Base-by-base conservation (phyloP, 2,888 invertebrate genomes). In the Drosophila algonquin region DNA sequence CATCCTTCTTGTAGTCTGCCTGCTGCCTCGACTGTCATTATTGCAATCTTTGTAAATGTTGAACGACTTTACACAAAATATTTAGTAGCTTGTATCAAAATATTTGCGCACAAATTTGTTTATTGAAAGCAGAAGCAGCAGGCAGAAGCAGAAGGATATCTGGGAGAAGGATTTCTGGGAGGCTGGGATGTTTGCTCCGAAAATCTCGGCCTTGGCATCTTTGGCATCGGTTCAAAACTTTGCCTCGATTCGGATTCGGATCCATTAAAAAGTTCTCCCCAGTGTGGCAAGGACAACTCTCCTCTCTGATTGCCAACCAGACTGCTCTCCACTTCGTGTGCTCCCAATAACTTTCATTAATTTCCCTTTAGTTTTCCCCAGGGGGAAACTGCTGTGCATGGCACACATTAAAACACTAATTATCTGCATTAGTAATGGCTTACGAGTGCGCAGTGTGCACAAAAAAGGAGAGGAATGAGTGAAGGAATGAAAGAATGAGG, bases 41-140 rank as follows among this genome's bases (percentile, higher is more conserved):
- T 83, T 77, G 71, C 65, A 83, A 79, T 86, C 76, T 75, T 82
- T 82, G 71, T 62, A 57, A 80, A 79, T 76, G 79, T 71, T 70
- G 68, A 75, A 72, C 74, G 70, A 73, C 64, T 80, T 73, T 67
- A 57, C 74, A 75, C 64, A 65, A 67, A 75, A 81, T 77, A 75
- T 75, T 83, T 81, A 74, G 79, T 63, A 62, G 63, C 77, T 71
- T 56, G 63, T 73, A 67, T 53, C 81, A 76, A 76, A 79, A 81
- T 80, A 72, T 84, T 76, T 84, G 76, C 65, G 59, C 50, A 75
- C 62, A 75, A 75, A 74, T 74, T 74, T 74, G 69, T 68, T 74
- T 74, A 75, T 74, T 75, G 74, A 69, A 75, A 61, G 53, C 74
- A 54, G 48, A 50, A 54, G 35, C 51, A 44, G 44, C 32, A 48